These are phyloP conservation scores for Phenganax stokvisi DNA, from an alignment of 92 coral and sea anemone genomes.

Conservation along the genomic window DNA sequence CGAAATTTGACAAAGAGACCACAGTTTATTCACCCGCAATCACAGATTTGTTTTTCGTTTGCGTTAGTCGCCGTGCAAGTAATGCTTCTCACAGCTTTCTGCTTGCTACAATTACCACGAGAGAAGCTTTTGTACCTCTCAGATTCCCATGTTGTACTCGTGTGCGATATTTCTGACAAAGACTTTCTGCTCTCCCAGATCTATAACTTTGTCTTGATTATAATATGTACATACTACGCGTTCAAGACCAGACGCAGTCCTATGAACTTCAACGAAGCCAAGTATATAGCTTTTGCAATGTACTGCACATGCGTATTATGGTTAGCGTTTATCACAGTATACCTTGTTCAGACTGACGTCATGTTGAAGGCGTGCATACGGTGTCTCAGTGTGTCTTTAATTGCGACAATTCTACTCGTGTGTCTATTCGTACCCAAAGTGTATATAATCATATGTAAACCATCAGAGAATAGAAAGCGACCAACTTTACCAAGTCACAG, in stretches of 20 bases:
- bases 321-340: conserved; percentile 85
- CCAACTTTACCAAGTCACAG: conserved; percentile 71
- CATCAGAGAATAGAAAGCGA: conserved; percentile 78
- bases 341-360: conserved; percentile 66
- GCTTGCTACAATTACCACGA: conserved; percentile 63
- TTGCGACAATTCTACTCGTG: conserved; percentile 78
- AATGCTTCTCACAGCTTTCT: conserved; percentile 65
- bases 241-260: conserved; percentile 95
- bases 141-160: conserved; percentile 60
- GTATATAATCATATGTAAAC: conserved; percentile 74
- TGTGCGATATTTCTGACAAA: conserved; percentile 67
- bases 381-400: conserved; percentile 76
- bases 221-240: conserved; percentile 89
- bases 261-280: conserved; percentile 96
- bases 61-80: conserved; percentile 84
- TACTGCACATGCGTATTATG: conserved; percentile 88
- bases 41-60: conserved; percentile 72
- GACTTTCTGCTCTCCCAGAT: conserved; percentile 95
- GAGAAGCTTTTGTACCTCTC: conserved; percentile 62
- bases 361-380: conserved; percentile 64
- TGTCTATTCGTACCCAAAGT: conserved; percentile 87
- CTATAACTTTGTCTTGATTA: conserved; percentile 81
- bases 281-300: conserved; percentile 96
- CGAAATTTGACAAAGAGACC: conserved; percentile 84
- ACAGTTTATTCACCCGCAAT: conserved; percentile 79